These are phyloP conservation scores for Macrobrachium rosenbergii DNA, from an alignment of 1,140 invertebrate genomes.

Conservation along the genomic window DNA sequence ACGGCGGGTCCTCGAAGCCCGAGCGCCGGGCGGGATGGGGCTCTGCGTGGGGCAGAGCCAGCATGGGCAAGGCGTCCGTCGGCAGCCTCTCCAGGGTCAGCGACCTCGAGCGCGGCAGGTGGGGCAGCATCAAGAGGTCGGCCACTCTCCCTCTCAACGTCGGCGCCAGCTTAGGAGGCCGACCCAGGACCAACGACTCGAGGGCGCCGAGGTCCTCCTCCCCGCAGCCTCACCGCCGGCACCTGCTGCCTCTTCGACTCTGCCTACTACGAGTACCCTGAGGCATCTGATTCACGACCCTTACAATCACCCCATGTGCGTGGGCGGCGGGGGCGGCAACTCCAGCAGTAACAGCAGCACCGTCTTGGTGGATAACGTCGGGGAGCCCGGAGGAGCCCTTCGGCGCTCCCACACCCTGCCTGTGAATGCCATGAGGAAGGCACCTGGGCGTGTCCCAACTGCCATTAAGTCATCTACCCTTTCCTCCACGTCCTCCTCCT, in stretches of 20 bases:
- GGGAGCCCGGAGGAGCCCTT: background rate
- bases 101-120: background rate
- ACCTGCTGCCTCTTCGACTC: slow-evolving; percentile 20
- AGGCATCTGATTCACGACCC: slow-evolving; percentile 8
- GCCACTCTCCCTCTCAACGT: slow-evolving; percentile 50
- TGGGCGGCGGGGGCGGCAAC: background rate
- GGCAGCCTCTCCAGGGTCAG: background rate
- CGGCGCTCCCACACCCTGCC: no score
- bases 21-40: background rate
- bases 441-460: no score
- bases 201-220: background rate
- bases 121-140: slow-evolving; percentile 28
- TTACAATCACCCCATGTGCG: slow-evolving; percentile 18
- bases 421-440: no score
- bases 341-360: background rate
- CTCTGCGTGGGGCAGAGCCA: slow-evolving; percentile 35
- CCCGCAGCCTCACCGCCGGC: slow-evolving; percentile 19
- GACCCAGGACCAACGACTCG: no score
- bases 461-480: background rate
- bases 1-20: slow-evolving; percentile 11
- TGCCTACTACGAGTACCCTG: background rate
- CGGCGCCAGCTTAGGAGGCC: no score
- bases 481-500: background rate
- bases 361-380: slow-evolving; percentile 6
- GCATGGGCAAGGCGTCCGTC: slow-evolving; percentile 24